phyloP scores from a whole-genome alignment of 2,888 invertebrate species.

The Synergus umbraculus region DNA sequence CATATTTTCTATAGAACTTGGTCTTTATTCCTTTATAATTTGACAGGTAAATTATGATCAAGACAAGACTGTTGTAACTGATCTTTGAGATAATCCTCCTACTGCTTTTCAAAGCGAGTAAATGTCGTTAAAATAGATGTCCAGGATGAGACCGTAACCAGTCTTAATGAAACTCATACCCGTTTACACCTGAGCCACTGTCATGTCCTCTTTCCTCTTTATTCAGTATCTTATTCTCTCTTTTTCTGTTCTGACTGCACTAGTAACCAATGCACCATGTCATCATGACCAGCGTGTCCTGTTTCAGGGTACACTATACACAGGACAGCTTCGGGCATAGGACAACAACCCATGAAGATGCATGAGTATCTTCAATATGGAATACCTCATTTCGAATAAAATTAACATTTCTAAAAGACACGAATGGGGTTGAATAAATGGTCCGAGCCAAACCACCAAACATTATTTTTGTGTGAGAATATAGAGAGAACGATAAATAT shows the following conservation, averaged over 20 bases:
- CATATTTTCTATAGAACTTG: neutral
- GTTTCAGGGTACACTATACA: neutral
- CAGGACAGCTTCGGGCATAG: neutral
- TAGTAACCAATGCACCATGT: slow-evolving; percentile 36
- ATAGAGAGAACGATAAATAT: slow-evolving; percentile 20
- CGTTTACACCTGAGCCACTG: slow-evolving; percentile 32
- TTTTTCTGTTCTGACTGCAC: slow-evolving; percentile 4
- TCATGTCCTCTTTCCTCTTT: neutral
- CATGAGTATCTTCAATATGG: neutral
- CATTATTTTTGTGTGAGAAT: slow-evolving; percentile 25
- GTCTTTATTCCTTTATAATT: slow-evolving; percentile 2
- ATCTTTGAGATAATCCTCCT: slow-evolving; percentile 6
- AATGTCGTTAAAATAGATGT: slow-evolving; percentile 31
- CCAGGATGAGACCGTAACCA: slow-evolving; percentile 9
- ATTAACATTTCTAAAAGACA: slow-evolving; percentile 30
- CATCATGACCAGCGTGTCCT: slow-evolving; percentile 12
- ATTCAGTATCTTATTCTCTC: neutral
- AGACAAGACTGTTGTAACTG: slow-evolving; percentile 1
- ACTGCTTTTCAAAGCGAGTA: slow-evolving; percentile 3
- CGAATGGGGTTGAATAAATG: neutral
- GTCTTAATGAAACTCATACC: slow-evolving; percentile 13
- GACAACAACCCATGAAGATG: slow-evolving; percentile 10
- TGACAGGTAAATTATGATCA: neutral
- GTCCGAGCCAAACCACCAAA: neutral
- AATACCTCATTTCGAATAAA: slow-evolving; percentile 36